Percentiles rank a stretch among this genome's conserved stretches.
Evolutionary conservation across 2,888 invertebrate genomes (phyloP).

Genomic region (Polydrusus tereticollis): DNA sequence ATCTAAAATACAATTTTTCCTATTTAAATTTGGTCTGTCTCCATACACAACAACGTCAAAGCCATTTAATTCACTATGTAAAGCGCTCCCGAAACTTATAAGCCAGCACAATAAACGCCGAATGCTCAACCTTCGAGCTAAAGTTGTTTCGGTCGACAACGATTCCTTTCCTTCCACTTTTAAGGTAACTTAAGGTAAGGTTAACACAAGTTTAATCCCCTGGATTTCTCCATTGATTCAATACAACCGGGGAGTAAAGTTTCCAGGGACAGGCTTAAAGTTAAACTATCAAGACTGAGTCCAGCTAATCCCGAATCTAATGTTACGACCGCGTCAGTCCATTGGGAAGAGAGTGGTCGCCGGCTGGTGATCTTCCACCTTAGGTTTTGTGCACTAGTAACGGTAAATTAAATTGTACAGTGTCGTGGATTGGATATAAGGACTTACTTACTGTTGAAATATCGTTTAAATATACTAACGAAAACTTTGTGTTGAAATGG

Average conservation of each 20-base stretch:
- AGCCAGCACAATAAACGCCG: conserved; percentile 31
- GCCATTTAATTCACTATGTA: conserved; percentile 23
- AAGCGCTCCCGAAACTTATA: conserved; percentile 9
- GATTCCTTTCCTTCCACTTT: conserved; percentile 53
- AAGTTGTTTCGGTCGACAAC: conserved; percentile 51
- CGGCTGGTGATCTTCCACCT: conserved; percentile 51
- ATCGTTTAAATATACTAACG: no score
- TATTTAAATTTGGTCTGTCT: no score
- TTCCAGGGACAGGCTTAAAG: conserved; percentile 58
- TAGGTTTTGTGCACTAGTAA: not conserved
- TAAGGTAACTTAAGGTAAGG: conserved; percentile 59
- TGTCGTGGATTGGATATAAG: conserved; percentile 42
- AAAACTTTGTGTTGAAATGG: no score
- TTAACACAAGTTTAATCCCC: conserved; percentile 58
- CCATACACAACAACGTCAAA: not conserved
- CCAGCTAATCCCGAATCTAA: conserved; percentile 60
- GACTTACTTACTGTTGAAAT: not conserved
- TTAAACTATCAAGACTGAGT: conserved; percentile 59
- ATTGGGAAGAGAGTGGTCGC: conserved; percentile 20
- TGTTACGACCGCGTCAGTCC: conserved; percentile 35
- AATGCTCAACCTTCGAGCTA: conserved; percentile 22
- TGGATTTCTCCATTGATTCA: conserved; percentile 60
- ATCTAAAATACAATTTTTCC: not conserved
- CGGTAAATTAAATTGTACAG: conserved; percentile 8
- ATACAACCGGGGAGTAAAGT: conserved; percentile 55